Evolutionary conservation across 53 echinoderm and acorn worm species (phyloP).

Genomic region (Stichopus horrens): DNA sequence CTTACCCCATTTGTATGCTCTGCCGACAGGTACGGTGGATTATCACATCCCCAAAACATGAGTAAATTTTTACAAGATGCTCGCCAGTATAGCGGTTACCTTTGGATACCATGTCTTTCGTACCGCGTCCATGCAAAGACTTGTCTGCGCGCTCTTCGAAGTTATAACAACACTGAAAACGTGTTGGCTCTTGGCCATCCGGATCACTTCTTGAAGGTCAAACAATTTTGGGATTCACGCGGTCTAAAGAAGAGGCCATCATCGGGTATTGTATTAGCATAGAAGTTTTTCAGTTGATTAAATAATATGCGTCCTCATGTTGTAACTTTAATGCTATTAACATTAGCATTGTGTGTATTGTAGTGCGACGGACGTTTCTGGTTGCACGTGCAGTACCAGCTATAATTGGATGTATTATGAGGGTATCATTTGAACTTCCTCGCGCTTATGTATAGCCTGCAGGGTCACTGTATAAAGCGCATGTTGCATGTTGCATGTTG

Average conservation of each 20-base stretch:
- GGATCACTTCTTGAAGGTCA: constrained; percentile 52
- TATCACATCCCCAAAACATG: background rate
- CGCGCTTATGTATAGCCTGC: too few species aligned
- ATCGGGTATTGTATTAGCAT: constrained; percentile 45
- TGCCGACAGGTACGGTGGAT: background rate
- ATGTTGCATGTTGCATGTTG: too few species aligned
- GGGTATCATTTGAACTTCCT: too few species aligned
- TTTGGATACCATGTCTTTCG: background rate
- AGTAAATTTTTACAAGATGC: background rate
- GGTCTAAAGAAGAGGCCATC: constrained; percentile 46
- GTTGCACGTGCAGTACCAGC: too few species aligned
- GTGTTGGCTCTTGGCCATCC: constrained; percentile 56
- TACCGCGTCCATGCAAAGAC: background rate
- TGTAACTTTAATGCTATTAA: too few species aligned
- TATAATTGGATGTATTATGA: too few species aligned
- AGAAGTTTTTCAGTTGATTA: background rate
- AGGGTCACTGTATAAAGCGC: too few species aligned
- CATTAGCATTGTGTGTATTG: too few species aligned
- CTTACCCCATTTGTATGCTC: background rate
- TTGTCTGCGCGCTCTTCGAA: background rate
- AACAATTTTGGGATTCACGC: constrained; percentile 58
- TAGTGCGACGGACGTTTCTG: too few species aligned
- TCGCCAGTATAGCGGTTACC: background rate
- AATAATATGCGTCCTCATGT: too few species aligned
- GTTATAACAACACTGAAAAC: constrained; percentile 43